Base-by-base conservation (phyloP, 2,113 vertebrate species). In the Furnarius figulus region DNA sequence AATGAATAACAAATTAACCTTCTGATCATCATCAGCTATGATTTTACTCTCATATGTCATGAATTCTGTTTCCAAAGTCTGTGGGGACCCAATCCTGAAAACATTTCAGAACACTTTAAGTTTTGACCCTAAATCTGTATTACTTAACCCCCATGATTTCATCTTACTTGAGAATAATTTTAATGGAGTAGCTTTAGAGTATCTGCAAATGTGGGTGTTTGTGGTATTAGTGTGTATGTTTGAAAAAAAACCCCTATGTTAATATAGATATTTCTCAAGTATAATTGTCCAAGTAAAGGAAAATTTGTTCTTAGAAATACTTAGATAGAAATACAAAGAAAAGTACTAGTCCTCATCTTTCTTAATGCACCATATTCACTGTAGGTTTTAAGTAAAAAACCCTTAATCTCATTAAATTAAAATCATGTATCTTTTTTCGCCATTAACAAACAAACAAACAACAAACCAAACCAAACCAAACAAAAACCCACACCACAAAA, bases 1-100 rank as follows among this genome's bases (percentile, higher is more conserved):
- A 94, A 67, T 74, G 87, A 91, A 77, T 81, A 93, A 89, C 25
- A 31, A 86, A 96, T 94, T 92, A 96, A 90, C 68, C 47, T 92
- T 88, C 65, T 89, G 75, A 90, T 90, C 72, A 2, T 92, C 91
- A 81, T 7, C 92, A 95, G 65, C 79, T 90, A 18, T n/a, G 72
- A 68, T 94, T 89, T 82, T 58, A 37, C 52, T 84, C 75, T 58
- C 4, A 1, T 61, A 66, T 71, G 83, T 49, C 73, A 88, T 30
- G 53, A 90, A 68, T 84, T 92, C 39, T 65, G 33, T 74, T 90
- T 40, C 75, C 44, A 81, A 81, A 88, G 79, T 84, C 85, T 61
- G 23, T 22, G 31, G n/a, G 27, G 61, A 80, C 19, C 39, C 31
- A 24, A 84, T 93, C 44, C 61, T 90, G 47, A 61, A 84, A 90